Base-by-base conservation (phyloP, 2,888 invertebrate species). In the Prostheceraeus crozeri region DNA sequence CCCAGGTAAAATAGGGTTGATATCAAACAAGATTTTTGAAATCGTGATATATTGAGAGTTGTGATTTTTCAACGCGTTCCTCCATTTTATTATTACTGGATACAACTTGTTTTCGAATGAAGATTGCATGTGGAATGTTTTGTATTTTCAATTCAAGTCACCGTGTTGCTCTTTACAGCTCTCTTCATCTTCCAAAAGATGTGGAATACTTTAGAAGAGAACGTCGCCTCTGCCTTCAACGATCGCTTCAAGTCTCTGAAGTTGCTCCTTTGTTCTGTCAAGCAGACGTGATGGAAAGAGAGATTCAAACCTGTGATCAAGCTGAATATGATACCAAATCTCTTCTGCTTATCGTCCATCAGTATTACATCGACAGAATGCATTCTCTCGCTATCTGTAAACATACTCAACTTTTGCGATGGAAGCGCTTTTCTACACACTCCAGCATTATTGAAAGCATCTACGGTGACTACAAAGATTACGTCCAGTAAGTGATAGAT, bases 351-450 rank as follows among this genome's bases (percentile, higher is more conserved):
- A 64, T 76, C 3, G 63, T 74, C 14, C 73, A 72, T 57, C 73
- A 75, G 74, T 68, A 71, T 65, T 76, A 72, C 63, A 57, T 67
- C 10, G 71, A 73, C 40, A 65, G 72, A 27, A 73, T 74, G 4
- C 70, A 72, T 16, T 71, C 72, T 58, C 60, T 73, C 52, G 67
- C 74, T 1, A 72, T 72, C 36, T 68, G 68, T 60, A 75, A 72
- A 65, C 73, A 75, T 62, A 64, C 70, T 51, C 73, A 75, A 62
- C 67, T 75, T 68, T 60, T 76, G 51, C 65, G 76, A 46, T 76
- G 75, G 75, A 72, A 71, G 59, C 65, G 76, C 27, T 76, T 75
- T 64, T 72, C 72, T 66, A 70, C 70, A 40, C 69, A 72, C 63
- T 72, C 72, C 10, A 68, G 67, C 35, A 64, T 70, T 4, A 71